Evolutionary conservation across 2,797 vertebrate species (phyloP).

Genomic region (Podargus strigoides): DNA sequence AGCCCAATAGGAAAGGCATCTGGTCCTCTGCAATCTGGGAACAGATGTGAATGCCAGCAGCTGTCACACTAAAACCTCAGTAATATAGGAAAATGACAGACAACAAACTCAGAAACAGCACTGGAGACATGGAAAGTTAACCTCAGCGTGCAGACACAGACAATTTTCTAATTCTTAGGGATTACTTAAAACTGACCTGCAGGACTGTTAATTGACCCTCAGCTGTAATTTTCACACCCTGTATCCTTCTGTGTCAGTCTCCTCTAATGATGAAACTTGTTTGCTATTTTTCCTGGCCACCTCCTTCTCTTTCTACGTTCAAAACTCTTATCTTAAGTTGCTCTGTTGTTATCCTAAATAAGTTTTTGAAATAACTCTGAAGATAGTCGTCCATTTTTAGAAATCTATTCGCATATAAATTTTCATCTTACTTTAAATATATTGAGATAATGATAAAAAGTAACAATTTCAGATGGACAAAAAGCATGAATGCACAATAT

Average conservation of each 20-base stretch:
- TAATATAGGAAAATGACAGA: not conserved
- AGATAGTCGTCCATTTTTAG: not conserved
- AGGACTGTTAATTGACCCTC: not conserved
- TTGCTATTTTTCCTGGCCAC: not conserved
- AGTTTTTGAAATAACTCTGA: not conserved
- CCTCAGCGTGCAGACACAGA: not conserved
- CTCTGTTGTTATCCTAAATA: not conserved
- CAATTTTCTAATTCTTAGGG: not conserved
- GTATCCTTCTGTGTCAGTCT: not conserved
- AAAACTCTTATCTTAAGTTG: not conserved
- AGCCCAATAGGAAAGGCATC: not conserved
- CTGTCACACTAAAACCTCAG: not conserved
- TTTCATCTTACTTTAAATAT: not conserved
- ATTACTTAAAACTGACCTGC: not conserved
- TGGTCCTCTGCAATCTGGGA: not conserved
- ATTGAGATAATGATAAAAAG: not conserved
- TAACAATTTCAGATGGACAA: not conserved
- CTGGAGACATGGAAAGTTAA: not conserved
- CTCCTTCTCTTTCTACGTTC: not conserved
- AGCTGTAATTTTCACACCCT: not conserved
- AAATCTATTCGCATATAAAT: not conserved
- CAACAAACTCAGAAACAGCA: not conserved
- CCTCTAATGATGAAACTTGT: not conserved
- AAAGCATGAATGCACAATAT: not conserved
- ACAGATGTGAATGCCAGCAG: not conserved